phyloP scores from a whole-genome alignment of 2,888 invertebrate genomes.

The Ditylenchus weischeri region DNA sequence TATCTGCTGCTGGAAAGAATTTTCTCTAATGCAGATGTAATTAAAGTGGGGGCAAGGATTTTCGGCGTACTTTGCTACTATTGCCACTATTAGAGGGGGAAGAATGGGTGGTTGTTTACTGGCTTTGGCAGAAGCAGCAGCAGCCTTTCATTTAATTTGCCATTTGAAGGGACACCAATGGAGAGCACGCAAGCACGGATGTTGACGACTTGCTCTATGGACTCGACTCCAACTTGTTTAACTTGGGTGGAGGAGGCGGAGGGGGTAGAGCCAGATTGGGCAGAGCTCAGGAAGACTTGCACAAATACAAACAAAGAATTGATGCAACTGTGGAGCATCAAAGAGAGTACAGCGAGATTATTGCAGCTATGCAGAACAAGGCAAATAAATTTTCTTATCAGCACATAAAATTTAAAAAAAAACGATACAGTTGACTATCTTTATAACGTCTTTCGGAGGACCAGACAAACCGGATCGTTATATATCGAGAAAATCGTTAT shows the following conservation, averaged over 20 bases:
- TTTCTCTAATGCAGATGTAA: slow-evolving; percentile 4
- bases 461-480: too few species aligned
- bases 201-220: slow-evolving; percentile 49
- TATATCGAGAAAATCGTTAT: too few species aligned
- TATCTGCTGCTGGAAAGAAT: too few species aligned
- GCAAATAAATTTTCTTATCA: slow-evolving; percentile 27
- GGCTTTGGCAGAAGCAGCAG: too few species aligned
- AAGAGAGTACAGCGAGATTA: slow-evolving; percentile 55
- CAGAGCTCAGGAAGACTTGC: slow-evolving; percentile 55
- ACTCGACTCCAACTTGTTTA: slow-evolving; percentile 46
- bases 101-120: too few species aligned
- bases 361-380: slow-evolving; percentile 54
- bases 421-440: too few species aligned
- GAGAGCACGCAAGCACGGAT: slow-evolving; percentile 33
- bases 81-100: background rate
- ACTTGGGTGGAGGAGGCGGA: slow-evolving; percentile 14
- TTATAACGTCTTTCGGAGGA: too few species aligned
- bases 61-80: background rate
- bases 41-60: background rate
- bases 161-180: slow-evolving; percentile 55
- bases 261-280: slow-evolving; percentile 46
- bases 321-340: slow-evolving; percentile 58
- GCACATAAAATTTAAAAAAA: too few species aligned
- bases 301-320: slow-evolving; percentile 54
- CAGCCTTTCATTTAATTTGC: slow-evolving; percentile 6